Conservation (phyloP, 2,113 vertebrate genomes). For the Leucoraja erinaceus region DNA sequence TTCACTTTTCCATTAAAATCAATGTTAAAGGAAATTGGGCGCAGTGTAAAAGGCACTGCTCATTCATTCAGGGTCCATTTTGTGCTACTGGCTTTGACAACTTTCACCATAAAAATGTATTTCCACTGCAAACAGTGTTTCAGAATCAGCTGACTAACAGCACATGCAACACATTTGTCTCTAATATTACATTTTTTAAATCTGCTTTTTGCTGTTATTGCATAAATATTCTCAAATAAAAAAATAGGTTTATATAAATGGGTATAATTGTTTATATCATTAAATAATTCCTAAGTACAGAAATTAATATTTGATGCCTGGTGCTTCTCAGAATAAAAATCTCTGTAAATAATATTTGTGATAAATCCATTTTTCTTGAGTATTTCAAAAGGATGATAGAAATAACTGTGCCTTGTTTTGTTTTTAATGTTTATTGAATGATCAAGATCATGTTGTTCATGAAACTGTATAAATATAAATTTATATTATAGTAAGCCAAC, state of each 20-base stretch:
- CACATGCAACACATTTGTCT: background rate
- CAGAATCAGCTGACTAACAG: background rate
- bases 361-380: background rate
- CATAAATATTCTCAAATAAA: background rate
- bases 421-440: constrained; percentile 40
- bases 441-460: constrained; percentile 55
- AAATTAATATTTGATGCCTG: background rate
- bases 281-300: background rate
- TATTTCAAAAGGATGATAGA: background rate
- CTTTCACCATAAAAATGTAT: background rate
- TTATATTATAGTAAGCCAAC: constrained; percentile 41
- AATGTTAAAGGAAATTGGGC: background rate
- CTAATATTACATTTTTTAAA: background rate
- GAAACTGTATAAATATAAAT: constrained; percentile 47
- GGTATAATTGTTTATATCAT: background rate
- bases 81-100: background rate
- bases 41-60: background rate
- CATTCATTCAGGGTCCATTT: background rate
- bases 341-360: constrained; percentile 11
- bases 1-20: background rate
- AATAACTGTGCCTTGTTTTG: background rate
- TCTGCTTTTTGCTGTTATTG: background rate
- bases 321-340: background rate
- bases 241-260: background rate
- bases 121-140: background rate